These are phyloP conservation scores for Brachyalestes nurse DNA, from an alignment of 2,797 vertebrate species.

Conservation along the genomic window DNA sequence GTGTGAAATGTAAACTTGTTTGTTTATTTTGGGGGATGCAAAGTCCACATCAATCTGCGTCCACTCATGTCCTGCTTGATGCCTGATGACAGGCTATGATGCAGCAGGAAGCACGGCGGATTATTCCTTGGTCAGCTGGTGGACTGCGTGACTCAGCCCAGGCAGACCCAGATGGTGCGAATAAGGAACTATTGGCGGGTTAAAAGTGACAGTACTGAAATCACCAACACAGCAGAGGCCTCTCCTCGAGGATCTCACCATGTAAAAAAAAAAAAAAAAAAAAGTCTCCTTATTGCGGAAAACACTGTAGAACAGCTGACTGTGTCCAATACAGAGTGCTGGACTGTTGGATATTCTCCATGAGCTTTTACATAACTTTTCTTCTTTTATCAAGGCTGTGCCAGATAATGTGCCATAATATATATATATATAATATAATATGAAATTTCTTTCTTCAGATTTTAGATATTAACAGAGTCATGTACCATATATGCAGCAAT, in stretches of 20 bases:
- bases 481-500: too few species aligned
- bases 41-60: not conserved
- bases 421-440: too few species aligned
- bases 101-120: conserved; percentile 17
- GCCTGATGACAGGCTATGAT: conserved; percentile 11
- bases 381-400: not conserved
- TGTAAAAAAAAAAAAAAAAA: too few species aligned
- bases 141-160: conserved; percentile 26
- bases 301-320: not conserved
- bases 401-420: not conserved
- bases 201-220: conserved; percentile 10
- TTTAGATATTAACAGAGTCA: not conserved
- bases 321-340: not conserved
- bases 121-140: conserved; percentile 10
- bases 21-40: not conserved
- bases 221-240: not conserved
- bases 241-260: not conserved
- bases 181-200: conserved; percentile 6
- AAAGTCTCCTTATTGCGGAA: not conserved
- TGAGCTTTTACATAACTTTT: not conserved
- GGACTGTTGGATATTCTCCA: not conserved
- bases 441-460: not conserved
- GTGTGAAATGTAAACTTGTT: not conserved
- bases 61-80: not conserved
- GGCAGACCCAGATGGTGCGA: conserved; percentile 23